phyloP scores from a whole-genome alignment of 2,113 vertebrate genomes.

The Terrapene triunguis region DNA sequence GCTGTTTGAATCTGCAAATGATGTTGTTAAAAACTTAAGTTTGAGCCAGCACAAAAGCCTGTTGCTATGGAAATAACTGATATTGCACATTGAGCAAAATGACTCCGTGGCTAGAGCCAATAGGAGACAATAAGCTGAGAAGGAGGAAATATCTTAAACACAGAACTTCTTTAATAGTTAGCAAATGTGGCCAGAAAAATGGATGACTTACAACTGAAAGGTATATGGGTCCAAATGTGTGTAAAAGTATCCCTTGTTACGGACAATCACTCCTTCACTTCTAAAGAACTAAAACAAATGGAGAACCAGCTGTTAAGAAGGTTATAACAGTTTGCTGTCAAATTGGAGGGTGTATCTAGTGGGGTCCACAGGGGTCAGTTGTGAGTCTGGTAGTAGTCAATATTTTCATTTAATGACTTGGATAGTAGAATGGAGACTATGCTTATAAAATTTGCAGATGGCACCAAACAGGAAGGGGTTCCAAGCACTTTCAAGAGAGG shows the following conservation, averaged over 20 bases:
- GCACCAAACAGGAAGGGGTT: too few species aligned
- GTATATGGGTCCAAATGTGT: neutral
- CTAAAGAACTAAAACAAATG: neutral
- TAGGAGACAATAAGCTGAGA: neutral
- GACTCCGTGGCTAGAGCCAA: neutral
- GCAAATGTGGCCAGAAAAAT: neutral
- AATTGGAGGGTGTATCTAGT: too few species aligned
- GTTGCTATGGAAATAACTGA: slow-evolving; percentile 66
- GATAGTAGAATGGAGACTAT: too few species aligned
- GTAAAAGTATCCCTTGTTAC: neutral
- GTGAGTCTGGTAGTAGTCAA: too few species aligned
- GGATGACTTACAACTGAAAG: neutral
- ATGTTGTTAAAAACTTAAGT: slow-evolving; percentile 38
- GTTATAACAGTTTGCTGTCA: neutral
- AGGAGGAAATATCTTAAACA: slow-evolving; percentile 15
- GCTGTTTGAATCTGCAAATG: slow-evolving; percentile 43
- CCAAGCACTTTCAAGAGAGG: too few species aligned
- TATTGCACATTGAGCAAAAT: slow-evolving; percentile 30
- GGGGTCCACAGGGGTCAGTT: too few species aligned
- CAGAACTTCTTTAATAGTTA: neutral
- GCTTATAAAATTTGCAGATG: too few species aligned
- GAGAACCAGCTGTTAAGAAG: neutral
- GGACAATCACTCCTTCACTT: neutral
- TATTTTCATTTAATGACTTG: too few species aligned
- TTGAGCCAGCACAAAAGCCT: slow-evolving; percentile 23